phyloP scores from a whole-genome alignment of 2,113 vertebrate genomes.

The Oceanites oceanicus region DNA sequence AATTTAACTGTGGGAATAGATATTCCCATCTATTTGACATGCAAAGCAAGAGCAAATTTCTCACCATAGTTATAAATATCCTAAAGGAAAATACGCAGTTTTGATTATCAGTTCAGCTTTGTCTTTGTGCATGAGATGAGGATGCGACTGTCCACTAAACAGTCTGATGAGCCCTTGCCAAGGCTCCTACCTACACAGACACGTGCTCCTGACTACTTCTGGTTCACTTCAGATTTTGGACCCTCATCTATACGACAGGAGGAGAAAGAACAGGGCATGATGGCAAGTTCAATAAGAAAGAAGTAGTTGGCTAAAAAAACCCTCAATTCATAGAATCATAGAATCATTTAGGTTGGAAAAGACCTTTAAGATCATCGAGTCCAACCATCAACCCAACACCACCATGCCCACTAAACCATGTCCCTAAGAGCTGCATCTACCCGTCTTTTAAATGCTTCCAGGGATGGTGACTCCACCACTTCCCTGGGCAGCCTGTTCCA shows the following conservation, averaged over 20 bases:
- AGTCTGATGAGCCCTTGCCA: background rate
- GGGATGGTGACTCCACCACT: no score
- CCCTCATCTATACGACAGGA: background rate
- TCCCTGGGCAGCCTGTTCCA: no score
- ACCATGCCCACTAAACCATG: no score
- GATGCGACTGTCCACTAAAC: background rate
- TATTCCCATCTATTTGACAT: background rate
- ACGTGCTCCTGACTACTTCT: background rate
- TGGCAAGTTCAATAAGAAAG: background rate
- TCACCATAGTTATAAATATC: background rate
- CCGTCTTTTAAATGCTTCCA: no score
- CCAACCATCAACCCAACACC: no score
- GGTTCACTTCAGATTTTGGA: background rate
- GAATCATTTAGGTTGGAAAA: no score
- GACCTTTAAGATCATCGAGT: no score
- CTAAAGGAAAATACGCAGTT: background rate
- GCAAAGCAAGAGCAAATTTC: background rate
- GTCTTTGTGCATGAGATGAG: background rate
- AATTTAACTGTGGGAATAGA: background rate
- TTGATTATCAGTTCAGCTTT: background rate
- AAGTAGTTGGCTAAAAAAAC: background rate
- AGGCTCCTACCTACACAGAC: rapidly evolving
- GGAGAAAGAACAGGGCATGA: background rate
- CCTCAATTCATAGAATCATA: no score
- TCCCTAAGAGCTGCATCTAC: no score